Evolutionary conservation across 2,113 vertebrate genomes (phyloP), one percentile per base, ranked within the genome.

Genomic region (Pseudois nayaur): DNA sequence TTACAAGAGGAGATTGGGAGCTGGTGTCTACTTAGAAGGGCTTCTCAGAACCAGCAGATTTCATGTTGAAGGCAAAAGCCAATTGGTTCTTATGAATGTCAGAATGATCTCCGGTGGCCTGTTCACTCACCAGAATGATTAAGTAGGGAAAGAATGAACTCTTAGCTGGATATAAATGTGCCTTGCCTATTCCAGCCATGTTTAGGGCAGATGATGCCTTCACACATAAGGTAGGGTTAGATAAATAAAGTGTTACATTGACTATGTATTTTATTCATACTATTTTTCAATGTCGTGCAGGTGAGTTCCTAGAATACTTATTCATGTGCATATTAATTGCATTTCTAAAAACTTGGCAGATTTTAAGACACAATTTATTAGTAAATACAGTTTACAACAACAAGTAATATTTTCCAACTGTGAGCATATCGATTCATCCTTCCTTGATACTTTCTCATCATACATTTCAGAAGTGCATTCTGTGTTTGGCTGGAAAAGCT

Each of bases 311-410:
- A 71, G 88, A 94, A 92, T 45, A 81, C 17, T 86, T 94, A 85
- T 91, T 87, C 71, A 81, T 74, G 59, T 89, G 33, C 23, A 52
- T 96, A 92, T 89, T 92, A 85, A 74, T 92, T 88, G n/a, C 84
- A 95, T 95, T 94, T 94, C 64, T 81, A 52, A 82, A 97, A 95
- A n/a, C 16, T 71, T 94, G 43, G 12, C n/a, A 78, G 82, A 91
- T 87, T 96, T 94, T 83, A 87, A 96, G 89, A 87, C 60, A 89
- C 54, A 94, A 19, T 92, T 91, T 96, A 95, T 84, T 93, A 81
- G 55, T 57, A 97, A 95, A 96, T 87, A 89, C 8, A 87, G 48
- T 62, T 54, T 36, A 67, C 17, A 95, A 71, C 48, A 62, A 89
- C 71, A 96, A 93, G 82, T 52, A 92, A 81, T 95, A 64, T 36